Evolutionary conservation across 2,888 invertebrate genomes (phyloP), one percentile per base, ranked within the genome.

Genomic region (Esperia sulphurella): DNA sequence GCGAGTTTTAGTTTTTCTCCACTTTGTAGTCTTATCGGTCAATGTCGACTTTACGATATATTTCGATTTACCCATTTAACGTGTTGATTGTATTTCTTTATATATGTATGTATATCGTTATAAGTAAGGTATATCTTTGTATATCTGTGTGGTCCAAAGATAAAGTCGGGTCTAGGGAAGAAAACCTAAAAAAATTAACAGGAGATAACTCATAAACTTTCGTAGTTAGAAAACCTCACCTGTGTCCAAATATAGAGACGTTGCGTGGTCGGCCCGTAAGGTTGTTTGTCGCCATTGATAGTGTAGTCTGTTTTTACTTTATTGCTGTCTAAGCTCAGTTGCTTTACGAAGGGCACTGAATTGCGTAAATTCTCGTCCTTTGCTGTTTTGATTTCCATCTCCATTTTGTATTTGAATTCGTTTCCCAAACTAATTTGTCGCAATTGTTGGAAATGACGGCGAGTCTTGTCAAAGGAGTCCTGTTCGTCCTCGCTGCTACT

Each of bases 371-470:
- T 92, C 63, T 92, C 92, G 46, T 91, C 90, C 58, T 92, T 92
- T 30, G 91, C 91, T 57, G 79, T 83, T 71, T 91, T 92, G 46
- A 91, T 92, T 73, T 92, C 92, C 93, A 92, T 92, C 75, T 92
- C 92, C 88, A 90, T 90, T 64, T 90, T 90, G 76, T 90, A 90
- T 80, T 90, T 93, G 61, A 91, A 92, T 58, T 91, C 91, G 75
- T 92, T 92, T 55, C 92, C 92, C 64, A 91, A 80, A 72, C 92
- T 92, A 53, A 92, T 90, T 62, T 92, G 91, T 47, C 92, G 90
- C 53, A 92, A 81, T 61, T 92, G 91, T 66, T 92, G 93, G 65
- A 92, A 92, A 65, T 90, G 91, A 49, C 91, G 91, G 14, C 92
- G 80, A 12, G 92, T 91, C 31, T 90, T 84, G 57, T 91, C 83